These are phyloP conservation scores for Chloroceryle inda DNA, from an alignment of 2,797 vertebrate species.

Conservation along the genomic window DNA sequence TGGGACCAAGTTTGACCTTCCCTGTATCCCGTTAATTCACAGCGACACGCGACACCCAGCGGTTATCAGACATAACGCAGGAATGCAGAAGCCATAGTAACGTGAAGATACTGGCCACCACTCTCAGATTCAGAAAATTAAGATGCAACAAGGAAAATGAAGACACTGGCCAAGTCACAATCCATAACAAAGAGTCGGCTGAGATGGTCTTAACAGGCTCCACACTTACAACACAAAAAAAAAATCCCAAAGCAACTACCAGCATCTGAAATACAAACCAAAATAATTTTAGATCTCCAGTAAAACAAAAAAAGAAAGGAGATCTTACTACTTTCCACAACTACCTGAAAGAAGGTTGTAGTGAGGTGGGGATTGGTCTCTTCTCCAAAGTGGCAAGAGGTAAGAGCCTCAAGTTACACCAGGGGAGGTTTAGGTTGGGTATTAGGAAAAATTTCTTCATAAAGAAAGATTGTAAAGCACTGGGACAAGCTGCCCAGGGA, in stretches of 20 bases:
- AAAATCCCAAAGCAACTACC: neutral
- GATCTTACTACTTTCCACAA: neutral
- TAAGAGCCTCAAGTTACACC: too few relatives aligned
- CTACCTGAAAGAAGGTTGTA: neutral
- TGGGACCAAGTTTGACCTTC: neutral
- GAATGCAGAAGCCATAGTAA: neutral
- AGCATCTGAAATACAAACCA: neutral
- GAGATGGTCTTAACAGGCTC: neutral
- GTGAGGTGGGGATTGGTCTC: too few relatives aligned
- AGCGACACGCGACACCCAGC: slow-evolving; percentile 62
- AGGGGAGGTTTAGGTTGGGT: too few relatives aligned
- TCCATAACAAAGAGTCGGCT: neutral
- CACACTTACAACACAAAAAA: neutral
- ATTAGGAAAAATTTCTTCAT: too few relatives aligned
- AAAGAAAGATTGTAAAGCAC: too few relatives aligned
- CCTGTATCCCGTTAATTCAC: neutral
- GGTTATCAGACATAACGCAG: slow-evolving; percentile 27
- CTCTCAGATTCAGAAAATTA: neutral
- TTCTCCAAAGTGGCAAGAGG: too few relatives aligned
- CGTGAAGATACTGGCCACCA: neutral
- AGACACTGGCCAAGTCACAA: neutral
- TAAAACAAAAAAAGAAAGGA: neutral
- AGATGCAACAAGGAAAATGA: neutral
- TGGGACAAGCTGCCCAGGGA: too few relatives aligned
- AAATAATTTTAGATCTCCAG: neutral